Evolutionary conservation across 2,113 vertebrate genomes (phyloP).

Genomic region (Crotophaga sulcirostris): DNA sequence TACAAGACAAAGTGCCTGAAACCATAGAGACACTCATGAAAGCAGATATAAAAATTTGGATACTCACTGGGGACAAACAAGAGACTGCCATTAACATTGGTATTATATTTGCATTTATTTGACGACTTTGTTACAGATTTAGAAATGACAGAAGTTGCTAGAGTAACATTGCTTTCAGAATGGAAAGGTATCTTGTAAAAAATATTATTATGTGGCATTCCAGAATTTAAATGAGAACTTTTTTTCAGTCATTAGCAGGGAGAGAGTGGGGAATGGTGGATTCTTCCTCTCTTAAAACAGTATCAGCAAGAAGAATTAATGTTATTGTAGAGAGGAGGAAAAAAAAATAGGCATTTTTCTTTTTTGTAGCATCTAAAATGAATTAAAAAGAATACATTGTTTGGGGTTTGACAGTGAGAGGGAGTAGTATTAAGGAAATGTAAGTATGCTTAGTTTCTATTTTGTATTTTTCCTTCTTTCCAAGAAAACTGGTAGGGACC

Average conservation of each 20-base stretch:
- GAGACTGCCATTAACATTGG: constrained; percentile 98
- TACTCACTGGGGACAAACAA: constrained; percentile 98
- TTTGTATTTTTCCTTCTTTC: neutral
- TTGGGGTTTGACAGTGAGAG: neutral
- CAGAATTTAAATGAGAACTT: neutral
- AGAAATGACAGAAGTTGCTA: neutral
- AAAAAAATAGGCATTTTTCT: neutral
- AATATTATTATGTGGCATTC: neutral
- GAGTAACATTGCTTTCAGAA: neutral
- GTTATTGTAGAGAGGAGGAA: neutral
- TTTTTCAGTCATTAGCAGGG: neutral
- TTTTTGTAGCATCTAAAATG: neutral
- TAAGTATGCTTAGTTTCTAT: neutral
- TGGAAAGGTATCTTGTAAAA: neutral
- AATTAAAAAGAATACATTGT: neutral
- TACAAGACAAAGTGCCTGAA: constrained; percentile 96
- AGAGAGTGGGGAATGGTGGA: neutral
- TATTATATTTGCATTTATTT: constrained; percentile 54
- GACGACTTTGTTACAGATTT: neutral
- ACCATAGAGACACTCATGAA: constrained; percentile 98
- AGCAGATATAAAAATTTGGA: constrained; percentile 98
- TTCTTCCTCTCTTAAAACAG: neutral
- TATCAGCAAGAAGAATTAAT: neutral
- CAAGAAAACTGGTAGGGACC: neutral
- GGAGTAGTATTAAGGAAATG: neutral